Evolutionary conservation across 2,888 invertebrate genomes (phyloP).

Genomic region (Leucania comma): DNA sequence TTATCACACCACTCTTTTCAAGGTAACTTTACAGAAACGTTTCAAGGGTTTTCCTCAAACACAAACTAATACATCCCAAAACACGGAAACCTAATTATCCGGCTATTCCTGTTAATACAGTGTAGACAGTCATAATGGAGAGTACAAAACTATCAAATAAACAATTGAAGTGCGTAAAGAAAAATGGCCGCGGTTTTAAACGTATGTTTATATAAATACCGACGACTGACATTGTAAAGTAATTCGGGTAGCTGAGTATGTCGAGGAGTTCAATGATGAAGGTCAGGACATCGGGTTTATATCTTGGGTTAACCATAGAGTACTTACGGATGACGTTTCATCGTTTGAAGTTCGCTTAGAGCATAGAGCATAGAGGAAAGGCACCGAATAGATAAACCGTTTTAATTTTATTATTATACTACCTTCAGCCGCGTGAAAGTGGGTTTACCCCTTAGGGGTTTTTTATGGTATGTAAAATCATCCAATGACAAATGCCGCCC

Average conservation of each 20-base stretch:
- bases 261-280: slow-evolving; percentile 57
- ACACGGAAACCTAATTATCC: slow-evolving; percentile 33
- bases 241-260: slow-evolving; percentile 42
- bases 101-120: slow-evolving; percentile 30
- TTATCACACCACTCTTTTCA: too few species aligned
- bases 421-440: too few species aligned
- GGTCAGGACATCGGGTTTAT: slow-evolving; percentile 36
- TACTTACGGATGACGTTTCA: slow-evolving; percentile 9
- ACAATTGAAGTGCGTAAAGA: slow-evolving; percentile 48
- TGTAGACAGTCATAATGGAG: slow-evolving; percentile 31
- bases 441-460: too few species aligned
- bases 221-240: slow-evolving; percentile 64
- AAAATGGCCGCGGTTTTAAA: slow-evolving; percentile 44
- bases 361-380: background rate
- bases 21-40: background rate
- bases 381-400: background rate
- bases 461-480: too few species aligned
- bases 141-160: slow-evolving; percentile 46
- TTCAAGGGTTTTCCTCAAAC: slow-evolving; percentile 12
- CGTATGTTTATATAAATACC: slow-evolving; percentile 50
- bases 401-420: too few species aligned
- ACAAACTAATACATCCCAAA: background rate
- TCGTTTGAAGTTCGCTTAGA: slow-evolving; percentile 36
- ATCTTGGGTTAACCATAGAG: slow-evolving; percentile 10
- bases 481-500: too few species aligned